Base-by-base conservation (phyloP, 2,113 vertebrate genomes). In the Elephantulus edwardii region DNA sequence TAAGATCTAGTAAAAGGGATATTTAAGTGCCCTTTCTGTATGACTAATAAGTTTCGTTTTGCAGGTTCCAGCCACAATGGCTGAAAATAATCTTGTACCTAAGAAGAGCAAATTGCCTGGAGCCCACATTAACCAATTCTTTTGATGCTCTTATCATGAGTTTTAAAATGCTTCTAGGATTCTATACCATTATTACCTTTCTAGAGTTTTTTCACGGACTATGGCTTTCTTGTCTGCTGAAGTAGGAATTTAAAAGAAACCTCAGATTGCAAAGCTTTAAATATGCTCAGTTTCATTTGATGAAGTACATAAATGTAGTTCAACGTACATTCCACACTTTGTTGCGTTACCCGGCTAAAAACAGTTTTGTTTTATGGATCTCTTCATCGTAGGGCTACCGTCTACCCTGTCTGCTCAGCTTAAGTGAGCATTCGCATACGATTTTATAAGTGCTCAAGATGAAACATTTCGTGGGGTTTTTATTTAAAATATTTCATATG, bases 201-300 rank as follows among this genome's bases (percentile, higher is more conserved):
- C 35, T 81, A 64, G 42, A 52, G n/a, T n/a, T 66, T 91, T 91
- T 95, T 86, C 94, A 95, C 0, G 2, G 86, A 66, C 78, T 68
- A 76, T 93, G 54, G 54, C 62, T 93, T 92, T 90, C 62, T 80
- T 68, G 71, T 79, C 60, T 72, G 76, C 86, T 93, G 54, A 95
- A 86, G 85, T 88, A 94, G 91, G 80, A 85, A 86, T 95, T 89
- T 93, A 84, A 90, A 91, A 83, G 88, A 88, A 94, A 78, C 68
- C n/a, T 83, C 14, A 33, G 35, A 86, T 90, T 93, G 12, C 42
- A 93, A 91, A 94, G 74, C 76, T 83, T 91, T 83, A 88, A 93
- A 83, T 44, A 78, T 68, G 60, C 38, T 95, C 84, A 42, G 74
- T 93, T 94, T 95, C 91, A 94, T 90, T 80, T 95, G 70, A 88